phyloP scores from a whole-genome alignment of 2,797 vertebrate species.

The Periparus ater region DNA sequence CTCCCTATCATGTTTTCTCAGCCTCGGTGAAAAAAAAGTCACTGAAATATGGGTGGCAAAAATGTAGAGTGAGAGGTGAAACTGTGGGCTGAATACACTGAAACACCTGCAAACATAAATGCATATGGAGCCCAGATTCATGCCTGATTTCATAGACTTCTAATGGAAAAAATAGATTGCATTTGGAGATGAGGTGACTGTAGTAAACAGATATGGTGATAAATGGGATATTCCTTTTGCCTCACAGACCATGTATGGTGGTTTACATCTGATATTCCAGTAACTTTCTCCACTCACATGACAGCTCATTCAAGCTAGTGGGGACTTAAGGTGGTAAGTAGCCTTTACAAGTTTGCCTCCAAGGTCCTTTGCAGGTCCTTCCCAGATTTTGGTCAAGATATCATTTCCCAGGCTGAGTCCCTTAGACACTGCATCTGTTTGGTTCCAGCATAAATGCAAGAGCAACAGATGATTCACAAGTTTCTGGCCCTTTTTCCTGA shows the following conservation, averaged over 20 bases:
- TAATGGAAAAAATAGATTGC: background rate
- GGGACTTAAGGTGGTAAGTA: background rate
- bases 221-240: background rate
- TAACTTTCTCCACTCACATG: background rate
- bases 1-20: background rate
- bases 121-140: background rate
- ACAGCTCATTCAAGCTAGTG: background rate
- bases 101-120: background rate
- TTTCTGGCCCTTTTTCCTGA: background rate
- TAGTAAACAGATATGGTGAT: background rate
- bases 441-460: background rate
- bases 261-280: background rate
- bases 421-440: background rate
- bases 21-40: background rate
- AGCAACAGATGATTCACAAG: background rate
- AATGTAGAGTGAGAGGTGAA: background rate
- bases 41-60: background rate
- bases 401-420: background rate
- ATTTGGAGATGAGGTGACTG: background rate
- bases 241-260: background rate
- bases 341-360: fast-evolving
- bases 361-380: background rate
- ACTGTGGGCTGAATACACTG: background rate
- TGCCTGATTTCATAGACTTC: background rate
- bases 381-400: background rate